Evolutionary conservation across 2,888 invertebrate species (phyloP).

Genomic region (Nematopogon swammerdamellus): DNA sequence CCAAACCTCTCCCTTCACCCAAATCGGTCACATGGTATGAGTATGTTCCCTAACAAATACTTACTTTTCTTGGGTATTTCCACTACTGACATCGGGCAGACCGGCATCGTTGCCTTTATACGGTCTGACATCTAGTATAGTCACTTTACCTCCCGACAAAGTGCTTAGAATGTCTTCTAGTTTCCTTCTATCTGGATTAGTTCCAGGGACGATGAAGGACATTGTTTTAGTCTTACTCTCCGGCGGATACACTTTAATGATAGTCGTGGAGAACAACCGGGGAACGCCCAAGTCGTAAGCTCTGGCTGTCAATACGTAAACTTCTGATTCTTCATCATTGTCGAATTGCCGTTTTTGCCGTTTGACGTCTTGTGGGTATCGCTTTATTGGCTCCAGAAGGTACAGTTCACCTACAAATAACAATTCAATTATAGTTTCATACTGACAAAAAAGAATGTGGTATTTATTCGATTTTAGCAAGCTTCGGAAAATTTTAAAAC

Average conservation of each 20-base stretch:
- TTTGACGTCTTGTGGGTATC: conserved; percentile 36
- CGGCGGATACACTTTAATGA: conserved; percentile 74
- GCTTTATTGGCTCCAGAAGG: conserved; percentile 52
- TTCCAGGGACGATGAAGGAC: conserved; percentile 78
- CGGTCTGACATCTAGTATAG: conserved; percentile 70
- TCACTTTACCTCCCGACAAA: conserved; percentile 76
- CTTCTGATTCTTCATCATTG: conserved; percentile 39
- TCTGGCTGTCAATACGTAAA: conserved; percentile 67
- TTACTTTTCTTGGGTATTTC: conserved; percentile 57
- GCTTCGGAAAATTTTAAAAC: no score
- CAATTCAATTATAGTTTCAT: no score
- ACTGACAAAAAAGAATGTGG: no score
- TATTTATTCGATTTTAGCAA: no score
- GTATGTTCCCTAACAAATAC: no score
- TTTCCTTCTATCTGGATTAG: conserved; percentile 67
- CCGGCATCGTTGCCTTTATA: conserved; percentile 58
- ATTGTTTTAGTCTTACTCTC: conserved; percentile 73
- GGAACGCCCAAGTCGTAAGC: conserved; percentile 87
- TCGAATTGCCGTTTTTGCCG: conserved; percentile 50
- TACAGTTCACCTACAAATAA: conserved; percentile 59
- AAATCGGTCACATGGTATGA: no score
- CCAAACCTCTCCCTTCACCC: no score
- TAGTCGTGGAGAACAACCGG: conserved; percentile 67
- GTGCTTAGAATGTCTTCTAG: conserved; percentile 73
- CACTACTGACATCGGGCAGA: conserved; percentile 48